Percentiles rank a stretch among this genome's conserved stretches.
Evolutionary conservation across 1,140 invertebrate genomes (phyloP).

Genomic region (Listronotus oregonensis): DNA sequence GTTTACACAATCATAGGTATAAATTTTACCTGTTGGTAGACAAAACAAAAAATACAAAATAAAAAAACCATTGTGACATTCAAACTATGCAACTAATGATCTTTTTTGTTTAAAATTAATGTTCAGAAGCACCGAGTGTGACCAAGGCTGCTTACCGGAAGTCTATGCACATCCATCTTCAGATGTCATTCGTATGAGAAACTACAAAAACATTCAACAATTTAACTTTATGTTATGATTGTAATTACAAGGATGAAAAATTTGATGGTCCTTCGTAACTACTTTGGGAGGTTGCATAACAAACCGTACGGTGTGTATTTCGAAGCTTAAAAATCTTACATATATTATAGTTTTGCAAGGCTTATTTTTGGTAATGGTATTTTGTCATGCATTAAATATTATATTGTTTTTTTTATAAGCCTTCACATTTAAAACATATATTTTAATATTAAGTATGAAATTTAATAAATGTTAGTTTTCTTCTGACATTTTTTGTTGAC

Average conservation of each 20-base stretch:
- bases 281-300: constrained; percentile 5
- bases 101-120: constrained; percentile 26
- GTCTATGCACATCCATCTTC: constrained; percentile 51
- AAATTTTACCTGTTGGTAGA: too few species aligned
- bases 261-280: constrained; percentile 18
- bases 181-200: constrained; percentile 55
- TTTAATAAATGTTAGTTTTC: too few species aligned
- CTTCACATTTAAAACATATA: too few species aligned
- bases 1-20: too few species aligned
- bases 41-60: background rate
- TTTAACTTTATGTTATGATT: constrained; percentile 33
- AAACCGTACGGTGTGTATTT: background rate
- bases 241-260: constrained; percentile 39
- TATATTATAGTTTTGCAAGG: too few species aligned
- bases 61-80: constrained; percentile 4
- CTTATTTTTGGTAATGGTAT: too few species aligned
- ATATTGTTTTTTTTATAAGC: too few species aligned
- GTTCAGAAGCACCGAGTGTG: constrained; percentile 41
- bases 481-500: too few species aligned
- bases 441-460: too few species aligned
- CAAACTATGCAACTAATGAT: constrained; percentile 21
- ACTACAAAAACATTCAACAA: constrained; percentile 48
- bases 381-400: too few species aligned
- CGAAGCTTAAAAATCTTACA: too few species aligned
- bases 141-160: constrained; percentile 53